phyloP scores from a whole-genome alignment of 92 coral and sea anemone genomes.

The Hydrozoanthus gracilis region DNA sequence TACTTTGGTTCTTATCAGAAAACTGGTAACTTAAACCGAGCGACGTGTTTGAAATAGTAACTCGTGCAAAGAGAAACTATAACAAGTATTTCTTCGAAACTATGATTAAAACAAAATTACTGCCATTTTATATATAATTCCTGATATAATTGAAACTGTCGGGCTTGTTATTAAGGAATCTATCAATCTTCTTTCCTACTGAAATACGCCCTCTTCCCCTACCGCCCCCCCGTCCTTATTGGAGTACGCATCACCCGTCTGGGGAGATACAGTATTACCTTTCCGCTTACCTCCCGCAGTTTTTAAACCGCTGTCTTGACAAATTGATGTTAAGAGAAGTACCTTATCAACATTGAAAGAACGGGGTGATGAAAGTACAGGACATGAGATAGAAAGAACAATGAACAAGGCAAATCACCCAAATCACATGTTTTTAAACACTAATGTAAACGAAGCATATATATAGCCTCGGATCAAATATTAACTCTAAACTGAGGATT shows the following conservation, averaged over 20 bases:
- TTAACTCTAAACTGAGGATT: too few relatives aligned
- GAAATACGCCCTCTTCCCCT: background rate
- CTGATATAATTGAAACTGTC: too few relatives aligned
- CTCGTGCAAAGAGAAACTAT: too few relatives aligned
- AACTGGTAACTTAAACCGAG: too few relatives aligned
- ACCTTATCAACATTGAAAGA: constrained; percentile 2
- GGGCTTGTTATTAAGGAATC: too few relatives aligned
- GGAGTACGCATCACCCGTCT: background rate
- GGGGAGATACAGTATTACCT: background rate
- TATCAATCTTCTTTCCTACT: background rate
- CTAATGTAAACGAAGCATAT: too few relatives aligned
- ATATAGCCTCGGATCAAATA: too few relatives aligned
- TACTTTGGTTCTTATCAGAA: too few relatives aligned
- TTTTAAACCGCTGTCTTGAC: background rate
- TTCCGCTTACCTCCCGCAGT: background rate
- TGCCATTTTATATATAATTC: too few relatives aligned
- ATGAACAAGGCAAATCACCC: background rate
- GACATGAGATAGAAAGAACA: background rate
- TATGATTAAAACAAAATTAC: too few relatives aligned
- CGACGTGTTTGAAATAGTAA: too few relatives aligned
- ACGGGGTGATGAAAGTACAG: background rate
- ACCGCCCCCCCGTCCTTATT: background rate
- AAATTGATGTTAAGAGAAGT: background rate
- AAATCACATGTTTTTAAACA: background rate
- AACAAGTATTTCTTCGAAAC: too few relatives aligned